These are phyloP conservation scores for Apodemus sylvaticus DNA, from an alignment of 2,113 vertebrate genomes.

Conservation along the genomic window DNA sequence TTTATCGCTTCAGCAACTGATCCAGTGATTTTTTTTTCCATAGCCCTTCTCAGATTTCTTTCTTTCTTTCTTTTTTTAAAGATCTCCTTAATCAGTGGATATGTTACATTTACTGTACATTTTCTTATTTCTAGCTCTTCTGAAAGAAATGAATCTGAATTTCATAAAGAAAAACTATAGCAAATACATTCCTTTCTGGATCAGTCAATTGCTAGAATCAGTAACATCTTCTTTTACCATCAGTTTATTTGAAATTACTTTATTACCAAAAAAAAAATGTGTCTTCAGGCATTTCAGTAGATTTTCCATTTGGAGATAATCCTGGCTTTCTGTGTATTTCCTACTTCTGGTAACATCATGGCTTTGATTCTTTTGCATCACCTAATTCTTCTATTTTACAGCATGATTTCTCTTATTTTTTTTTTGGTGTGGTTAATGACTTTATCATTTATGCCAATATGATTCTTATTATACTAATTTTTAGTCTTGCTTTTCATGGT, in stretches of 20 bases:
- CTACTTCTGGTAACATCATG: background rate
- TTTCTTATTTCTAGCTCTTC: constrained; percentile 46
- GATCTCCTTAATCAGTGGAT: constrained; percentile 3
- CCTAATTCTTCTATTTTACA: constrained; percentile 5
- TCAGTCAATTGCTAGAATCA: background rate
- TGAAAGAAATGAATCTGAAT: constrained; percentile 40
- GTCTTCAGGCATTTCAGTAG: background rate
- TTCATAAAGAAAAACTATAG: constrained; percentile 18
- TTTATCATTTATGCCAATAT: background rate
- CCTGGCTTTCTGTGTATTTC: background rate
- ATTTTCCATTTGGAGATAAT: background rate
- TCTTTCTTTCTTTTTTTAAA: background rate
- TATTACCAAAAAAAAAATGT: background rate
- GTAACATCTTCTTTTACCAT: background rate
- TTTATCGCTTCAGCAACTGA: background rate
- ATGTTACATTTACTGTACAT: background rate
- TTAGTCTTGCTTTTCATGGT: background rate
- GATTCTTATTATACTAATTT: background rate
- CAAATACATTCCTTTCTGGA: background rate
- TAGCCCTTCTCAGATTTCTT: background rate
- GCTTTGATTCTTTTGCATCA: background rate
- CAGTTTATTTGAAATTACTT: background rate
- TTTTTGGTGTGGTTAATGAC: background rate
- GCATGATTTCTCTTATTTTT: background rate
- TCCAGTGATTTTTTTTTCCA: background rate